Percentiles rank a stretch among this genome's conserved stretches.
Conservation (phyloP, 2,113 vertebrate species). For the Jaculus jaculus region DNA sequence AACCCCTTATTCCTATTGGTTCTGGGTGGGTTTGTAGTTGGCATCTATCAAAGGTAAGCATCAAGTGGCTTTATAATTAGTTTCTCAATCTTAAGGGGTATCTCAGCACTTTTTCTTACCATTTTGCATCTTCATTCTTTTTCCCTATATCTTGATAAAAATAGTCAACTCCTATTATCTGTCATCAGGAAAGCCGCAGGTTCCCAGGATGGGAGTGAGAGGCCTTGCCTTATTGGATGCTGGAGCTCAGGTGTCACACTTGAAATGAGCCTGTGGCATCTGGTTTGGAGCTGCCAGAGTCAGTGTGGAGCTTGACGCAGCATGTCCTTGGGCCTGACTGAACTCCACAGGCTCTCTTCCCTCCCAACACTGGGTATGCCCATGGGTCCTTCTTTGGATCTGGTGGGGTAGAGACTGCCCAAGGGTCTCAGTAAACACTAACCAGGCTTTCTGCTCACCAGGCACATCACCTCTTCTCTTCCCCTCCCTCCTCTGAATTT, state of each 20-base stretch:
- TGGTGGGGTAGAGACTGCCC: not conserved
- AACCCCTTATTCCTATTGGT: too few relatives aligned
- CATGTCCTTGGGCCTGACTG: not conserved
- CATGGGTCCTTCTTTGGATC: not conserved
- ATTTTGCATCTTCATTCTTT: not conserved
- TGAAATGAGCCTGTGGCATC: too few relatives aligned
- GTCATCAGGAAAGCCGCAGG: too few relatives aligned
- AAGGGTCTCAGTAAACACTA: not conserved
- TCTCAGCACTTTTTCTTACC: not conserved
- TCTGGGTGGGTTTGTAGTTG: not conserved
- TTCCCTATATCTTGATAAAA: not conserved
- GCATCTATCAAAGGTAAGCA: not conserved
- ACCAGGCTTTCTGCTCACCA: not conserved
- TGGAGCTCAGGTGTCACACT: too few relatives aligned
- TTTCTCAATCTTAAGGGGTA: too few relatives aligned
- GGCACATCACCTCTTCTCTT: not conserved
- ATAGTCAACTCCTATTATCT: too few relatives aligned
- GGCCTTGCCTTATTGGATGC: too few relatives aligned
- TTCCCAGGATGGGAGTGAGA: too few relatives aligned
- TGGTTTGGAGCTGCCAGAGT: too few relatives aligned
- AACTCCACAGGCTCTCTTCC: too few relatives aligned
- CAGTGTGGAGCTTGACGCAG: too few relatives aligned
- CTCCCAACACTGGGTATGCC: not conserved
- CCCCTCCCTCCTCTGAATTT: fast-evolving
- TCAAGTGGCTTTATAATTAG: not conserved